Percentiles rank a stretch among this genome's conserved stretches.
Conservation (phyloP, 2,113 vertebrate species). For the Gadus chalcogrammus region DNA sequence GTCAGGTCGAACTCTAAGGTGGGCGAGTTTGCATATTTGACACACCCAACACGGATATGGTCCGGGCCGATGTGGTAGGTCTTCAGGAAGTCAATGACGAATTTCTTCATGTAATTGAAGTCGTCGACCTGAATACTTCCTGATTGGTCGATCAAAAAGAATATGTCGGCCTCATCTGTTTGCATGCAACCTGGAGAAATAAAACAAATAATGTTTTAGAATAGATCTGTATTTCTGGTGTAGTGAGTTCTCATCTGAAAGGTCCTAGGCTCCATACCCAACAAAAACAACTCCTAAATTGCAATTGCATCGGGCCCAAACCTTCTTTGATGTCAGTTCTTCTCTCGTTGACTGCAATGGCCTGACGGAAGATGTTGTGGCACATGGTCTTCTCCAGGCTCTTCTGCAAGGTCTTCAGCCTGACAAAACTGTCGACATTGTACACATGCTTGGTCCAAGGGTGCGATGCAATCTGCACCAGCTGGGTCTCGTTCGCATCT, state of each 20-base stretch:
- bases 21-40: conserved; percentile 64
- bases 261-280: no score
- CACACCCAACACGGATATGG: conserved; percentile 75
- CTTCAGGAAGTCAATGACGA: conserved; percentile 71
- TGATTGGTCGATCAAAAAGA: conserved; percentile 84
- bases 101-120: conserved; percentile 80
- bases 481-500: conserved; percentile 43
- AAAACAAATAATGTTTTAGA: not conserved
- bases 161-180: conserved; percentile 82
- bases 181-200: conserved; percentile 70
- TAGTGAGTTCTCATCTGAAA: no score
- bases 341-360: conserved; percentile 10
- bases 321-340: conserved; percentile 65
- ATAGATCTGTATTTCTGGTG: no score
- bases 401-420: conserved; percentile 61
- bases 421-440: conserved; percentile 64
- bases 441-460: conserved; percentile 68
- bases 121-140: conserved; percentile 66
- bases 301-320: conserved; percentile 36
- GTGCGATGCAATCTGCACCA: conserved; percentile 73
- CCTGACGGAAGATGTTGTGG: conserved; percentile 49
- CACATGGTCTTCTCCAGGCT: conserved; percentile 73
- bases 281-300: not conserved
- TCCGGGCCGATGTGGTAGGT: conserved; percentile 72
- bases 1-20: conserved; percentile 67